Evolutionary conservation across 2,888 invertebrate species (phyloP).

Genomic region (Drosophila basisetae): DNA sequence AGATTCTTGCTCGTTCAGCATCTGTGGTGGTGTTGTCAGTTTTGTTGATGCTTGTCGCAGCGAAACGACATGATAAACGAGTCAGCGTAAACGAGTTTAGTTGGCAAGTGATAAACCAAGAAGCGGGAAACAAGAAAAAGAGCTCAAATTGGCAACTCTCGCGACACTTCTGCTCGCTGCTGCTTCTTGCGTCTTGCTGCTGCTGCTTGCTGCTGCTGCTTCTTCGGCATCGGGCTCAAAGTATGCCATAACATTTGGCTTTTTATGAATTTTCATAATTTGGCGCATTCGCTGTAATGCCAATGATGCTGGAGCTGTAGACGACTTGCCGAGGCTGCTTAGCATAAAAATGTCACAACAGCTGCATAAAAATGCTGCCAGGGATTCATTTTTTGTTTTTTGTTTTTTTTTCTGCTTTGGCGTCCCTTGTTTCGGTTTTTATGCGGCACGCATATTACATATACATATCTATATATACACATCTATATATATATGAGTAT

Average conservation of each 20-base stretch:
- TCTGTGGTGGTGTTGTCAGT: constrained; percentile 51
- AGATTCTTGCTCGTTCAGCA: constrained; percentile 16
- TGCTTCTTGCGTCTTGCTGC: neutral
- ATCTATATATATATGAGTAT: constrained; percentile 43
- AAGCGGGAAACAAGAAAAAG: constrained; percentile 15
- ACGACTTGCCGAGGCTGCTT: constrained; percentile 51
- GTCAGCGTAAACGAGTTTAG: constrained; percentile 72
- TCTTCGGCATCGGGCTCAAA: constrained; percentile 50
- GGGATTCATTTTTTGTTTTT: constrained; percentile 47
- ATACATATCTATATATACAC: constrained; percentile 33
- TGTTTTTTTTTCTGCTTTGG: constrained; percentile 13
- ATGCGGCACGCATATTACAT: constrained; percentile 66
- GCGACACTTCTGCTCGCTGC: constrained; percentile 10
- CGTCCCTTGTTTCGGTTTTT: constrained; percentile 59
- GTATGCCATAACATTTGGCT: constrained; percentile 77
- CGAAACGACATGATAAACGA: constrained; percentile 69
- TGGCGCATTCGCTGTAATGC: constrained; percentile 59
- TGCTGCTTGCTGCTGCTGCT: neutral
- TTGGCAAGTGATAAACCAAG: constrained; percentile 70
- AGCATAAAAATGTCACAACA: constrained; percentile 81
- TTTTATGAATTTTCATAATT: constrained; percentile 80
- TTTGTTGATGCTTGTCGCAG: constrained; percentile 56
- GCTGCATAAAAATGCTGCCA: constrained; percentile 72
- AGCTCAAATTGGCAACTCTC: constrained; percentile 64
- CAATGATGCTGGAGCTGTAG: constrained; percentile 5